phyloP scores from a whole-genome alignment of 2,113 vertebrate species.

The Circaetus gallicus region DNA sequence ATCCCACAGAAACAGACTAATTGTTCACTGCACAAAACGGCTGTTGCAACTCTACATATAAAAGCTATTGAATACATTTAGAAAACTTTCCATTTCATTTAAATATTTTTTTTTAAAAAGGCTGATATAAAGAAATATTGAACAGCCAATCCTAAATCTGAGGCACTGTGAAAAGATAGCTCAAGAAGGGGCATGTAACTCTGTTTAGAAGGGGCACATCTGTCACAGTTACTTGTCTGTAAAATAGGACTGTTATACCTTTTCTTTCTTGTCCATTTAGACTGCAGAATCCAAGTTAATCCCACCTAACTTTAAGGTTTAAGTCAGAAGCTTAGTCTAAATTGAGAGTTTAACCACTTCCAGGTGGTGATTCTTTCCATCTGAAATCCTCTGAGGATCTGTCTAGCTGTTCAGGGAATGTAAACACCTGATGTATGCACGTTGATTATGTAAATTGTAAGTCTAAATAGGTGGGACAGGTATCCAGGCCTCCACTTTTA shows the following conservation, averaged over 20 bases:
- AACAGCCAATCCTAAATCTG: not conserved
- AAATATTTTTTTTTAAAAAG: not conserved
- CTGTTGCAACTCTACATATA: not conserved
- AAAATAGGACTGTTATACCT: not conserved
- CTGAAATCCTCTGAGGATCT: not conserved
- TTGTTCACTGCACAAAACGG: not conserved
- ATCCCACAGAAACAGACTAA: not conserved
- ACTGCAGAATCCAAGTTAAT: not conserved
- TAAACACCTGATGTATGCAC: not conserved
- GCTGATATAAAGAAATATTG: not conserved
- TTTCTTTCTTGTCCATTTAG: not conserved
- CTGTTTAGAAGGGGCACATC: not conserved
- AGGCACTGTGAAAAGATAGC: not conserved
- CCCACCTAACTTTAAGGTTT: not conserved
- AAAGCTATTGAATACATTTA: not conserved
- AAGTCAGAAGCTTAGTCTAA: not conserved
- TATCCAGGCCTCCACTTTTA: not conserved
- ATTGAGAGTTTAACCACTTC: not conserved
- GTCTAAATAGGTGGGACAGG: not conserved
- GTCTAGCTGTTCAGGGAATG: not conserved
- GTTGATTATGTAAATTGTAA: not conserved
- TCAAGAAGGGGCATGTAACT: not conserved
- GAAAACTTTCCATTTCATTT: not conserved
- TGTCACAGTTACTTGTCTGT: not conserved
- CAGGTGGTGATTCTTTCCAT: not conserved